phyloP scores from a whole-genome alignment of 2,888 invertebrate genomes.

The Lacanobia wlatinum region DNA sequence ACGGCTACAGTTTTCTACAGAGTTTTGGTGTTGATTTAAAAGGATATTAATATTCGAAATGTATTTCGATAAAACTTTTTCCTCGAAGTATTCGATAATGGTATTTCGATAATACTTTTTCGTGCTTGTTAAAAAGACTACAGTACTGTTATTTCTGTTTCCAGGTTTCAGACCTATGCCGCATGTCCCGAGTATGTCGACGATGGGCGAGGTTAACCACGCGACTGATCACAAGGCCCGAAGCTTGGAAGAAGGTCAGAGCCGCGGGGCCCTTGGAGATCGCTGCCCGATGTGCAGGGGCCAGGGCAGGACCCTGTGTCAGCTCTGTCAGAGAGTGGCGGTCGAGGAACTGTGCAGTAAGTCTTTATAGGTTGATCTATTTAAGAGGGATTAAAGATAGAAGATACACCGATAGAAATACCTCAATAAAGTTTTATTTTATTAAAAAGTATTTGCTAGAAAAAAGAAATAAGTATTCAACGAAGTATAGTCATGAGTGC shows the following conservation, averaged over 20 bases:
- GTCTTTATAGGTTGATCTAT: slow-evolving; percentile 36
- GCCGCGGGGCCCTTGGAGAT: slow-evolving; percentile 85
- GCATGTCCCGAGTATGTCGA: slow-evolving; percentile 85
- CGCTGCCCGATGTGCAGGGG: slow-evolving; percentile 84
- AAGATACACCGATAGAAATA: too few relatives aligned
- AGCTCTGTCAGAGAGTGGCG: slow-evolving; percentile 86
- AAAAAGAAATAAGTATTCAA: too few relatives aligned
- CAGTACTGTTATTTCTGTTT: slow-evolving; percentile 42
- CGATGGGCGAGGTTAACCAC: slow-evolving; percentile 85
- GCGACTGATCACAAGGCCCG: slow-evolving; percentile 81
- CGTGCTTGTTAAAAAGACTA: too few relatives aligned
- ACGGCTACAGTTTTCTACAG: background rate
- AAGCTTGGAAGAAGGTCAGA: slow-evolving; percentile 82
- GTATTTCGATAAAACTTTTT: too few relatives aligned
- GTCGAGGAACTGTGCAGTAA: slow-evolving; percentile 83
- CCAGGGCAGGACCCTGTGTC: slow-evolving; percentile 85
- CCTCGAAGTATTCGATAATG: too few relatives aligned
- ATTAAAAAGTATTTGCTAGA: too few relatives aligned
- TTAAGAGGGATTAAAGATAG: too few relatives aligned
- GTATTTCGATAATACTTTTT: too few relatives aligned
- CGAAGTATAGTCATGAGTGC: too few relatives aligned
- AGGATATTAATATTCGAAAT: background rate
- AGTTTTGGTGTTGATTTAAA: background rate
- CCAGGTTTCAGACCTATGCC: slow-evolving; percentile 90
- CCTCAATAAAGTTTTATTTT: too few relatives aligned